These are phyloP conservation scores for Lasiurus cinereus DNA, from an alignment of 2,113 vertebrate species.

Conservation along the genomic window DNA sequence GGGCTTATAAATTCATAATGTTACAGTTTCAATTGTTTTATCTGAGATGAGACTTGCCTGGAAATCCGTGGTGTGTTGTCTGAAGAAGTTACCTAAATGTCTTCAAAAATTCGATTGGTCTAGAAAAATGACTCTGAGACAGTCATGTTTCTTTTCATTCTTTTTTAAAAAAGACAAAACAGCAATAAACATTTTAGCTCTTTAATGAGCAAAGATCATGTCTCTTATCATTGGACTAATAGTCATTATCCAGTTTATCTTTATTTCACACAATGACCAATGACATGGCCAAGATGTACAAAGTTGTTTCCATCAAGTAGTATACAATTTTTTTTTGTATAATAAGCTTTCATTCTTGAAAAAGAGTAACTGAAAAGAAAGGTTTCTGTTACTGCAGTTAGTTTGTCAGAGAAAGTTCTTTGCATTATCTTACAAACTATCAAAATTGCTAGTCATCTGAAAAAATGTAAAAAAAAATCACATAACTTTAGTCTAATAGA, in stretches of 20 bases:
- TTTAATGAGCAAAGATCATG: constrained; percentile 93
- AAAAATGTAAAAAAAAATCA: constrained; percentile 93
- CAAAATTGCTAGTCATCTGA: constrained; percentile 94
- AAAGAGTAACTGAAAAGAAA: constrained; percentile 95
- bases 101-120: constrained; percentile 87
- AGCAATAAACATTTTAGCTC: constrained; percentile 92
- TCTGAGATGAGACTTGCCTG: constrained; percentile 47
- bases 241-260: constrained; percentile 91
- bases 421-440: constrained; percentile 94
- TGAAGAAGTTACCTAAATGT: constrained; percentile 80
- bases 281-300: constrained; percentile 90
- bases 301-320: constrained; percentile 92
- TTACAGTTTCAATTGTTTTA: constrained; percentile 48
- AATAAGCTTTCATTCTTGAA: constrained; percentile 93
- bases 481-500: constrained; percentile 93
- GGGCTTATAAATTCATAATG: not conserved
- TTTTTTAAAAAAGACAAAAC: constrained; percentile 90
- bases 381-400: constrained; percentile 94
- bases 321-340: constrained; percentile 92
- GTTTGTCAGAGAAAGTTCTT: constrained; percentile 94
- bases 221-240: constrained; percentile 92
- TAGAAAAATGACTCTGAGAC: constrained; percentile 89
- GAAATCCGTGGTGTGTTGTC: constrained; percentile 49
- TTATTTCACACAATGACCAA: constrained; percentile 91
- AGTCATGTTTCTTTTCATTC: constrained; percentile 85